These are phyloP conservation scores for Bungarus multicinctus DNA, from an alignment of 2,113 vertebrate genomes.

Conservation along the genomic window DNA sequence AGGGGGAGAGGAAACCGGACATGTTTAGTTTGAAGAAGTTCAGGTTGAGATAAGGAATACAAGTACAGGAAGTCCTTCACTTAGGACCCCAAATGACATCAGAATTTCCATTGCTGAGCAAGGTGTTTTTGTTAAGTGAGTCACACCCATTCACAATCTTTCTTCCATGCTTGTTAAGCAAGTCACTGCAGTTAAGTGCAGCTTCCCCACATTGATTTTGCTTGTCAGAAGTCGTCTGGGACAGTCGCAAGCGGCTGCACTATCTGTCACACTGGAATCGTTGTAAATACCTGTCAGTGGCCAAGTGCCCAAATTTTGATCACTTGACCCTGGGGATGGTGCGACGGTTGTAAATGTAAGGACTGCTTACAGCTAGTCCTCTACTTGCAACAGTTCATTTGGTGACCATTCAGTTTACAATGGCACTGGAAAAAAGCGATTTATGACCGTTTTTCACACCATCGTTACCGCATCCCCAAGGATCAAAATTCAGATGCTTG, in stretches of 20 bases:
- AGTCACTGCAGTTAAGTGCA: background rate
- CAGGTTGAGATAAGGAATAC: background rate
- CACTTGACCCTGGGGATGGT: background rate
- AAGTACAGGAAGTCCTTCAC: background rate
- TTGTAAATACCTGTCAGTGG: background rate
- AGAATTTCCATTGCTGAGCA: no score
- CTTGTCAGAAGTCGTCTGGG: background rate
- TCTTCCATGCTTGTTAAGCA: background rate
- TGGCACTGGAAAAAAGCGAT: no score
- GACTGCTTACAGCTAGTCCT: no score
- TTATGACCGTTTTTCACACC: no score
- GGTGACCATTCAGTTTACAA: no score
- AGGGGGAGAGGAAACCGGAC: background rate
- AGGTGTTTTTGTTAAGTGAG: background rate
- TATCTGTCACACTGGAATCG: background rate
- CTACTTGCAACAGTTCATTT: no score
- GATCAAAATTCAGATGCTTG: no score
- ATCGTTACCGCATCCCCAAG: no score
- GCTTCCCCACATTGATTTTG: background rate
- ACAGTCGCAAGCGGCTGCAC: background rate
- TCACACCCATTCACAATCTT: background rate
- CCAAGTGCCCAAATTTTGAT: background rate
- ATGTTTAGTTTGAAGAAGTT: background rate
- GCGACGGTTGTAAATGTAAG: background rate
- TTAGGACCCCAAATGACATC: background rate